phyloP scores from a whole-genome alignment of 1,140 invertebrate species.

The Laodelphax striatellus region DNA sequence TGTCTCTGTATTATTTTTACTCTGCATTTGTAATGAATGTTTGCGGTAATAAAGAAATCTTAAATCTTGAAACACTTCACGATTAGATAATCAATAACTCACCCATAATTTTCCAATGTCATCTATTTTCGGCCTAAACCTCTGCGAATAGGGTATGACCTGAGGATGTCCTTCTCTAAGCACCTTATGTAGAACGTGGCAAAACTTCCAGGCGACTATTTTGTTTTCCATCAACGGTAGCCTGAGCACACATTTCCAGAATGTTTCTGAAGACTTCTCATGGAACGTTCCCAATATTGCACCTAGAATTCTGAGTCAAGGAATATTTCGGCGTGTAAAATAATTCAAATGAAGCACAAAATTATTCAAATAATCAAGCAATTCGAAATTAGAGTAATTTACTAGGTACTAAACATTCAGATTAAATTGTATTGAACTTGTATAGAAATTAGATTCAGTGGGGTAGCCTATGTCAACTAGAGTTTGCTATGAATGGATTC shows the following conservation, averaged over 20 bases:
- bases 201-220: constrained; percentile 97
- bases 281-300: constrained; percentile 92
- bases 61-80: no score
- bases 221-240: constrained; percentile 83
- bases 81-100: constrained; percentile 20
- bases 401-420: no score
- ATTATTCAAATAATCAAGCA: no score
- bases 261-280: constrained; percentile 76
- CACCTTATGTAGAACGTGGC: constrained; percentile 92
- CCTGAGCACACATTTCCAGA: constrained; percentile 75
- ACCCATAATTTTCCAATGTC: constrained; percentile 87
- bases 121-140: constrained; percentile 58
- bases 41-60: no score
- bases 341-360: not conserved
- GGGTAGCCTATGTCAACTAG: no score
- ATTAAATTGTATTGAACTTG: no score
- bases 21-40: no score
- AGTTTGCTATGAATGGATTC: no score
- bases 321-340: constrained; percentile 11
- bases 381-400: no score
- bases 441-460: no score
- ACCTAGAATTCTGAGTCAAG: constrained; percentile 38
- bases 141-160: constrained; percentile 73
- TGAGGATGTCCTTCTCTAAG: constrained; percentile 86
- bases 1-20: no score